phyloP scores from a whole-genome alignment of 2,888 invertebrate species.

The Melanostoma scalare region DNA sequence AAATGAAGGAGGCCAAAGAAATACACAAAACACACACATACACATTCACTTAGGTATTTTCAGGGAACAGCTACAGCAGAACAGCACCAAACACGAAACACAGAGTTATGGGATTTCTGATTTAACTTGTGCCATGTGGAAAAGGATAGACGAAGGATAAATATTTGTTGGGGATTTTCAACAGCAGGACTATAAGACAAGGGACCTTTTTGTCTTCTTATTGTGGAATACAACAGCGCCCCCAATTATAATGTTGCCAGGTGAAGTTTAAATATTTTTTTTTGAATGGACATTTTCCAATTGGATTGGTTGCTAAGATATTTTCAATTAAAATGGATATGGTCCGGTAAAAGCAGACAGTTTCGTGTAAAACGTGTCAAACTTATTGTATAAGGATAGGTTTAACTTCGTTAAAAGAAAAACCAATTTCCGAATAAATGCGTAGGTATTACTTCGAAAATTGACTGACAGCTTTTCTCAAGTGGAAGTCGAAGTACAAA shows the following conservation, averaged over 20 bases:
- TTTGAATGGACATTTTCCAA: constrained; percentile 17
- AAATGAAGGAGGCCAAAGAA: constrained; percentile 30
- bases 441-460: not conserved
- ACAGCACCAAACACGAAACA: not conserved
- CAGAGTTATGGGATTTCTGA: constrained; percentile 11
- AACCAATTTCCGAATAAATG: not conserved
- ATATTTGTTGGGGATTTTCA: constrained; percentile 31
- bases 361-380: constrained; percentile 4
- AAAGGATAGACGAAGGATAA: constrained; percentile 32
- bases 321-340: constrained; percentile 32
- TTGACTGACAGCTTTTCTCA: constrained; percentile 22
- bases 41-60: not conserved
- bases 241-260: constrained; percentile 54
- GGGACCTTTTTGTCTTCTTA: constrained; percentile 7
- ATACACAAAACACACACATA: constrained; percentile 12
- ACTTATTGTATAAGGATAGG: constrained; percentile 12
- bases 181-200: constrained; percentile 23
- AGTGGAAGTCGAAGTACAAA: constrained; percentile 19
- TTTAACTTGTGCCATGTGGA: constrained; percentile 23
- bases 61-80: constrained; percentile 1
- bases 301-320: constrained; percentile 45
- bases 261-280: constrained; percentile 32
- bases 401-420: constrained; percentile 7
- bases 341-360: constrained; percentile 23
- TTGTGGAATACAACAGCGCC: not conserved